These are phyloP conservation scores for Asteroscopus sphinx DNA, from an alignment of 2,888 invertebrate species.

Conservation along the genomic window DNA sequence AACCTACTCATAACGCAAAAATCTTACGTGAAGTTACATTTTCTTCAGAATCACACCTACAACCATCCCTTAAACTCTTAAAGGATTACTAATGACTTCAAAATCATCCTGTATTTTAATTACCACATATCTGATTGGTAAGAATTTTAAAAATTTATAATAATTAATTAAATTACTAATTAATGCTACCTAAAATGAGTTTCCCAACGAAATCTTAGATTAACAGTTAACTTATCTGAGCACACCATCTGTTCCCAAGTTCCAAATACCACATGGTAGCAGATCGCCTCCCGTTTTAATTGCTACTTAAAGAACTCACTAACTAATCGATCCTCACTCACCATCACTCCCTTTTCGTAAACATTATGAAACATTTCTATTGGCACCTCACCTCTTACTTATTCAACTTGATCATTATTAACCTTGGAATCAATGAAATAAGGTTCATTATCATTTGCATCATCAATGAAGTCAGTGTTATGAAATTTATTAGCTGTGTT, in stretches of 20 bases:
- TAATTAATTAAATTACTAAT: constrained; percentile 26
- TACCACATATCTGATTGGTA: too few relatives aligned
- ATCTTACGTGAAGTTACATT: too few relatives aligned
- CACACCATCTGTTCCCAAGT: constrained; percentile 44
- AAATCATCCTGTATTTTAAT: too few relatives aligned
- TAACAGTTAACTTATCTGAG: constrained; percentile 38
- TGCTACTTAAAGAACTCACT: constrained; percentile 59
- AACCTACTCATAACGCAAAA: too few relatives aligned
- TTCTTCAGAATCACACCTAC: too few relatives aligned
- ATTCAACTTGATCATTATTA: constrained; percentile 19
- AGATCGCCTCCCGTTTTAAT: constrained; percentile 51
- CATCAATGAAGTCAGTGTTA: constrained; percentile 50
- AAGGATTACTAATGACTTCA: too few relatives aligned
- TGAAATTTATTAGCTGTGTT: constrained; percentile 67
- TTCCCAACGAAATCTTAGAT: constrained; percentile 20
- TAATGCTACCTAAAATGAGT: constrained; percentile 10
- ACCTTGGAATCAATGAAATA: constrained; percentile 16
- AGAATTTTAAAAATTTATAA: constrained; percentile 13
- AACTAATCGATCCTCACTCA: constrained; percentile 61
- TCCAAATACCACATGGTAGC: constrained; percentile 40
- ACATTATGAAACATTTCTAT: constrained; percentile 63
- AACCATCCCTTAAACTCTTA: too few relatives aligned
- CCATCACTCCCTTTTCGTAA: constrained; percentile 54
- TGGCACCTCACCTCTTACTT: constrained; percentile 51
- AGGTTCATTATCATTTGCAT: constrained; percentile 46